Percentiles rank a stretch among this genome's conserved stretches.
These are phyloP conservation scores for Cephus spinipes DNA, from an alignment of 2,888 invertebrate genomes.

Conservation along the genomic window DNA sequence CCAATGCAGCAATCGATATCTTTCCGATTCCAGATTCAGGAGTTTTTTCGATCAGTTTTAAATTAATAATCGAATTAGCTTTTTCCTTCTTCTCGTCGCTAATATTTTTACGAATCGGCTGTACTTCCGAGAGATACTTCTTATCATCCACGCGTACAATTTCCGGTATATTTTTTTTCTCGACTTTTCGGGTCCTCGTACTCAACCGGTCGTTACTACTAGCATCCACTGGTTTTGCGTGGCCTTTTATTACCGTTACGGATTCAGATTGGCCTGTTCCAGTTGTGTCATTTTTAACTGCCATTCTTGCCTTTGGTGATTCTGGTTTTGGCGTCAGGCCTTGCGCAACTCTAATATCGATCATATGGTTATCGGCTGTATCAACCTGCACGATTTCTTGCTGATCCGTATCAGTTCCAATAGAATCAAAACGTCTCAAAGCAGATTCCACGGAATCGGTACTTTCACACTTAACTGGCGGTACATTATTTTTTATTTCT, in stretches of 20 bases:
- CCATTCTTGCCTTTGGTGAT: not conserved
- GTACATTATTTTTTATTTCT: not conserved
- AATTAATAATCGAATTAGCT: not conserved
- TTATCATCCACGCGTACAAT: not conserved
- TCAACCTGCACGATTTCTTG: not conserved
- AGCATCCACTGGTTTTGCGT: not conserved
- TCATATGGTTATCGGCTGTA: slow-evolving; percentile 11
- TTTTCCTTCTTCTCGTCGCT: not conserved
- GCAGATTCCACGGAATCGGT: slow-evolving; percentile 55
- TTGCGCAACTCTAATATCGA: slow-evolving; percentile 22
- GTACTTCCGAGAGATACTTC: not conserved
- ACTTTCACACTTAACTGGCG: slow-evolving; percentile 20
- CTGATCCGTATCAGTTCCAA: slow-evolving; percentile 33
- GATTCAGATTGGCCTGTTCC: not conserved
- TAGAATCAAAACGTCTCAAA: slow-evolving; percentile 47
- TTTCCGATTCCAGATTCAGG: not conserved
- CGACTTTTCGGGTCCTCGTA: not conserved
- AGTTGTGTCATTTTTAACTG: not conserved
- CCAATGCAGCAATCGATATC: not conserved
- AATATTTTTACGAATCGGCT: not conserved
- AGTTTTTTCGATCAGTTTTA: not conserved
- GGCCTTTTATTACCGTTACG: not conserved
- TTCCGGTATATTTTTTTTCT: not conserved
- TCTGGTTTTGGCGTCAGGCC: slow-evolving; percentile 16
- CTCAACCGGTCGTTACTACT: not conserved